These are phyloP conservation scores for Biston betularia DNA, from an alignment of 2,888 invertebrate species.

Conservation along the genomic window DNA sequence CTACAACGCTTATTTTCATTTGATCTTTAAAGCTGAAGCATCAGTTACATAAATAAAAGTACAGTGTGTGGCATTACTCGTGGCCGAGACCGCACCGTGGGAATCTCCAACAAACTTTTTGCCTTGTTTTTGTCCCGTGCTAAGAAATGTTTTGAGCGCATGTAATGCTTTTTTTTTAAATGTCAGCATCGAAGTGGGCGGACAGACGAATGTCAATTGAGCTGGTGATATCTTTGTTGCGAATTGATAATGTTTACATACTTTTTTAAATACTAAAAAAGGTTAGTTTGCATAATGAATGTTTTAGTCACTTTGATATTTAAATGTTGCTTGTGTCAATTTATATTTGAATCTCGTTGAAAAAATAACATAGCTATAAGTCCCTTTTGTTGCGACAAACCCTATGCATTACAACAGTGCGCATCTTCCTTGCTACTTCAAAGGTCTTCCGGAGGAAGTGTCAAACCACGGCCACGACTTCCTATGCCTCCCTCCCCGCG, in stretches of 20 bases:
- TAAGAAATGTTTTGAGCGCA: slow-evolving; percentile 56
- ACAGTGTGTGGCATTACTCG: slow-evolving; percentile 50
- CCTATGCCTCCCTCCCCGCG: slow-evolving; percentile 59
- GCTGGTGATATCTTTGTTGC: slow-evolving; percentile 41
- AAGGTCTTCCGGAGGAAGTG: slow-evolving; percentile 85
- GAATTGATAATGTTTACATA: slow-evolving; percentile 22
- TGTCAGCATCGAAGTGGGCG: slow-evolving; percentile 41
- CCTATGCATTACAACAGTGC: slow-evolving; percentile 44
- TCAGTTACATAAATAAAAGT: slow-evolving; percentile 21
- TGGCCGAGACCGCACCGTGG: slow-evolving; percentile 65
- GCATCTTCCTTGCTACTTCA: slow-evolving; percentile 72
- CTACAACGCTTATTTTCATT: background rate
- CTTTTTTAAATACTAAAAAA: too few relatives aligned
- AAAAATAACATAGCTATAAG: slow-evolving; percentile 9
- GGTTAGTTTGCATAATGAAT: background rate
- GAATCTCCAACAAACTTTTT: slow-evolving; percentile 63
- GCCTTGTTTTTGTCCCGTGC: slow-evolving; percentile 72
- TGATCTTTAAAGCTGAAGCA: slow-evolving; percentile 7
- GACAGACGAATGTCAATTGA: slow-evolving; percentile 41
- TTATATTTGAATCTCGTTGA: slow-evolving; percentile 2
- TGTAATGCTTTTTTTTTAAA: slow-evolving; percentile 40
- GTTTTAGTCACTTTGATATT: background rate
- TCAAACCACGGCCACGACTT: slow-evolving; percentile 82
- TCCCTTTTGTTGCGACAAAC: slow-evolving; percentile 19
- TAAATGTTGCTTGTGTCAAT: slow-evolving; percentile 1